A percentile compares a stretch with the other conserved stretches of the same genome.
Evolutionary conservation across 2,888 invertebrate genomes (phyloP).

Genomic region (Caenorhabditis angaria): DNA sequence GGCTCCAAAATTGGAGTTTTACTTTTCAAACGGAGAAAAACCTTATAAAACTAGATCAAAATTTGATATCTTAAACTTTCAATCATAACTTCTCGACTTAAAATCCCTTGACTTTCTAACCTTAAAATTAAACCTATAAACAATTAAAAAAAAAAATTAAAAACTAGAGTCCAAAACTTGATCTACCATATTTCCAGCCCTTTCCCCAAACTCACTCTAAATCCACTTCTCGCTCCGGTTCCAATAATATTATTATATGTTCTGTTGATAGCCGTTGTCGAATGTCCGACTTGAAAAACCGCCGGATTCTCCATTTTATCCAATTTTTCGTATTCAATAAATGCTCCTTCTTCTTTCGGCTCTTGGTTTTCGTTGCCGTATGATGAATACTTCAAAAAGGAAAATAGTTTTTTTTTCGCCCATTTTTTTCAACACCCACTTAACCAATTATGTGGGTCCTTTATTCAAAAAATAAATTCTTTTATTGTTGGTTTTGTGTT

Average conservation of each 20-base stretch:
- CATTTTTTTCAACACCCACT: too few species aligned
- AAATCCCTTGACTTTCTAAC: too few species aligned
- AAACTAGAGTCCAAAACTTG: neutral
- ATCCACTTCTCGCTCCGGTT: constrained; percentile 4
- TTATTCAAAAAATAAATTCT: neutral
- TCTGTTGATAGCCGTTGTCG: constrained; percentile 37
- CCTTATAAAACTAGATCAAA: too few species aligned
- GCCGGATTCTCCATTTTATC: constrained; percentile 45
- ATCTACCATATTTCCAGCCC: too few species aligned
- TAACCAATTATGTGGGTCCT: neutral
- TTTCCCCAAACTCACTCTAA: too few species aligned
- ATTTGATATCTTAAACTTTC: too few species aligned
- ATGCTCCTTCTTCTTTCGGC: constrained; percentile 57
- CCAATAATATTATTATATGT: constrained; percentile 31
- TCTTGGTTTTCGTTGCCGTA: constrained; percentile 47
- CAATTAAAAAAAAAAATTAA: neutral
- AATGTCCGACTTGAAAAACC: constrained; percentile 22
- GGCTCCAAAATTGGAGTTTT: too few species aligned
- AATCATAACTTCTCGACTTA: too few species aligned
- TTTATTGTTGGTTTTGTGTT: constrained; percentile 19
- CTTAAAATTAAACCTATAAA: too few species aligned
- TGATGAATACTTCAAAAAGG: constrained; percentile 47
- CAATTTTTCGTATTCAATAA: constrained; percentile 61
- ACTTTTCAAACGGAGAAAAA: too few species aligned
- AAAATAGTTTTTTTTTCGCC: neutral